Evolutionary conservation across 1,140 invertebrate genomes (phyloP).

Genomic region (Aporrectodea caliginosa): DNA sequence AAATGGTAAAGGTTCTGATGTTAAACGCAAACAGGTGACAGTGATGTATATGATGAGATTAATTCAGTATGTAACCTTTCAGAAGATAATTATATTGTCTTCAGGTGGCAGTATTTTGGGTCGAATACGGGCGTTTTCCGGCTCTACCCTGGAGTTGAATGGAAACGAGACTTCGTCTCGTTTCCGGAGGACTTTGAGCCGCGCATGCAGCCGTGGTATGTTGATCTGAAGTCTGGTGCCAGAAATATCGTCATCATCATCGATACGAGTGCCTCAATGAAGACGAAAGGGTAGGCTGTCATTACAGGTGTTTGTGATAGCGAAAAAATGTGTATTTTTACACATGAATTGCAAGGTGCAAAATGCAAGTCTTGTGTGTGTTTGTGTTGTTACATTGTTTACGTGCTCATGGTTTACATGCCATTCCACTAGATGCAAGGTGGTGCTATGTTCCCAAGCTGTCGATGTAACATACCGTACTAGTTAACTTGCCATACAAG

Average conservation of each 20-base stretch:
- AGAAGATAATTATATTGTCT: slow-evolving; percentile 8
- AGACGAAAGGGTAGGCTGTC: not conserved
- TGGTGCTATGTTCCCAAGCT: too few species aligned
- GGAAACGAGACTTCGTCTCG: slow-evolving; percentile 39
- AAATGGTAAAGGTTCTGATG: slow-evolving; percentile 1
- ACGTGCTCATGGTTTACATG: too few species aligned
- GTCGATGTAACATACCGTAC: too few species aligned
- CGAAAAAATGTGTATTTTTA: too few species aligned
- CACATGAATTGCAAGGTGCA: too few species aligned
- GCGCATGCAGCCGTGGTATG: slow-evolving; percentile 40
- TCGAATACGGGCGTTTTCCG: slow-evolving; percentile 36
- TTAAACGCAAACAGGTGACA: slow-evolving; percentile 21
- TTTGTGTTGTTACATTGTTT: too few species aligned
- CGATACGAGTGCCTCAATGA: slow-evolving; percentile 34
- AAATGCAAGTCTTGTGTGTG: too few species aligned
- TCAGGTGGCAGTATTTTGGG: slow-evolving; percentile 41
- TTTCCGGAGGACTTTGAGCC: slow-evolving; percentile 42
- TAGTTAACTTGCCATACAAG: too few species aligned
- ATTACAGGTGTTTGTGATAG: too few species aligned
- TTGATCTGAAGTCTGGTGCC: slow-evolving; percentile 38
- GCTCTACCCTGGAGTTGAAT: slow-evolving; percentile 38
- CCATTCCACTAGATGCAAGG: too few species aligned
- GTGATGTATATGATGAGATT: not conserved
- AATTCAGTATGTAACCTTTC: not conserved
- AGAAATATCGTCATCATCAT: slow-evolving; percentile 40